Conservation (phyloP, 30 jellyfish, hydroid and myxozoan genomes). For the Hydractinia symbiolongicarpus region DNA sequence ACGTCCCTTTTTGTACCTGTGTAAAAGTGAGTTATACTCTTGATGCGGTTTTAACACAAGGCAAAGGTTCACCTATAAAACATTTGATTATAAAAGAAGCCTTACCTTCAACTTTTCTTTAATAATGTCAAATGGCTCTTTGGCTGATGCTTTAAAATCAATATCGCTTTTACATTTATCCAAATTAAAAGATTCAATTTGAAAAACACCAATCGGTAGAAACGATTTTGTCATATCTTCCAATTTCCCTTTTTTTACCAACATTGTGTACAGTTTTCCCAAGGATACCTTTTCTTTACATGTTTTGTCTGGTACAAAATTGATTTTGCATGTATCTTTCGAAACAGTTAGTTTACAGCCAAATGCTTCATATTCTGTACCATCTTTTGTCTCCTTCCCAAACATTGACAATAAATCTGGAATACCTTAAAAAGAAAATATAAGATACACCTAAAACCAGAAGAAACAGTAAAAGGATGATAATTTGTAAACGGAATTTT, state of each 20-base stretch:
- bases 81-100: not conserved
- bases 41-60: not conserved
- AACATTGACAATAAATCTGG: constrained; percentile 20
- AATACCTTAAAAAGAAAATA: not conserved
- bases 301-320: constrained; percentile 20
- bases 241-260: constrained; percentile 14
- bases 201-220: constrained; percentile 29
- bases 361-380: constrained; percentile 12
- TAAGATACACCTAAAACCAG: too few relatives aligned
- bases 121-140: constrained; percentile 3
- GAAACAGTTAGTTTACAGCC: constrained; percentile 17
- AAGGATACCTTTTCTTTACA: constrained; percentile 26
- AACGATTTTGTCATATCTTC: constrained; percentile 11
- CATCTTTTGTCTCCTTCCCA: constrained; percentile 21
- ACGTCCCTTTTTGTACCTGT: not conserved
- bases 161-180: constrained; percentile 22
- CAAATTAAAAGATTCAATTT: not conserved
- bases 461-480: too few relatives aligned
- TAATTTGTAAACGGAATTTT: too few relatives aligned
- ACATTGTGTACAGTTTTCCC: constrained; percentile 16
- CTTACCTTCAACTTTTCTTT: constrained; percentile 9
- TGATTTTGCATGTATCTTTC: constrained; percentile 10
- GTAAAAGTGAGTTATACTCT: not conserved
- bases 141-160: constrained; percentile 2
- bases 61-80: not conserved